Conservation (phyloP, 1,140 invertebrate genomes). For the Hycleus phaleratus region DNA sequence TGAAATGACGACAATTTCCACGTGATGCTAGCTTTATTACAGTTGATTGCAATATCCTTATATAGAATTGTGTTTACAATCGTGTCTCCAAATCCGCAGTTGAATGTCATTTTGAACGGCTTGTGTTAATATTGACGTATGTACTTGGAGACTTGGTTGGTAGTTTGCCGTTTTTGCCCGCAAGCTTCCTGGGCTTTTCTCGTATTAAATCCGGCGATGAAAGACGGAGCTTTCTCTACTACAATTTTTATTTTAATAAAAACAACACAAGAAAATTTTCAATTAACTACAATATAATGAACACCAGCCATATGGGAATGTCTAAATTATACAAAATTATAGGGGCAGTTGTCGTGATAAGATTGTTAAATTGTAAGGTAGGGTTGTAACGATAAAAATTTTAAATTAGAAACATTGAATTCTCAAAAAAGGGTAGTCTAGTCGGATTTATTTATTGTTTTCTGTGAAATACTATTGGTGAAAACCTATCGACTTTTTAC, state of each 20-base stretch:
- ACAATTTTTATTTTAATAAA: conserved; percentile 8
- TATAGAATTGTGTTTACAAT: conserved; percentile 10
- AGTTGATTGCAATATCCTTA: conserved; percentile 3
- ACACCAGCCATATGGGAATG: too few relatives aligned
- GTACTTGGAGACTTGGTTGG: conserved; percentile 22
- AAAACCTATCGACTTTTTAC: too few relatives aligned
- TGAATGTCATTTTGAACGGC: conserved; percentile 28
- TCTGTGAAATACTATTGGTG: too few relatives aligned
- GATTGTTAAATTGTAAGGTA: too few relatives aligned
- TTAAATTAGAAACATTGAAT: too few relatives aligned
- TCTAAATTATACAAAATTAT: too few relatives aligned
- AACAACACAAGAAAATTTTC: neutral
- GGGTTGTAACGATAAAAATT: too few relatives aligned
- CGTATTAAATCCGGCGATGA: conserved; percentile 23
- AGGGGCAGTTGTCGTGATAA: too few relatives aligned
- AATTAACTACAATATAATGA: too few relatives aligned
- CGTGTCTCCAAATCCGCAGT: conserved; percentile 17
- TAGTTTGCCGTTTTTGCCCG: conserved; percentile 17
- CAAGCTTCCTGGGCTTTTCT: conserved; percentile 15
- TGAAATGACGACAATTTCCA: neutral
- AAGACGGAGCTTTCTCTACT: conserved; percentile 9
- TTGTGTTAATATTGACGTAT: conserved; percentile 33
- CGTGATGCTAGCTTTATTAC: neutral
- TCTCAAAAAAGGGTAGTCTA: too few relatives aligned
- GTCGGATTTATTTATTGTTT: too few relatives aligned